Evolutionary conservation across 2,888 invertebrate genomes (phyloP), one percentile per base, ranked within the genome.

Genomic region (Rhamnusium bicolor): DNA sequence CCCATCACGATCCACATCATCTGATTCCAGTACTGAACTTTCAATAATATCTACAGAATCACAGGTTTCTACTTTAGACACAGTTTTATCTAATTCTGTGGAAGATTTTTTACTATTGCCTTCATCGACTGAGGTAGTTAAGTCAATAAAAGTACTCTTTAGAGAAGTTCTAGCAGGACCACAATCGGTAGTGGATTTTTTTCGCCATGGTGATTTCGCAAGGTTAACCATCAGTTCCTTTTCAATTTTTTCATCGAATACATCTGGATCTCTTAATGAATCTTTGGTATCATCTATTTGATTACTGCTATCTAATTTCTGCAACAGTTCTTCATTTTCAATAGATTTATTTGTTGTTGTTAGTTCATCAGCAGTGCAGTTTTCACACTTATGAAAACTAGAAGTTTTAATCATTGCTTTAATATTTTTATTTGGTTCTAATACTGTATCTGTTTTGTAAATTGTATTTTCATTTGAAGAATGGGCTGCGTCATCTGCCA

Each of bases 31-130:
- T 14, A 76, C 21, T 0, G 76, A 73, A 56, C 70, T 76, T 40
- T 76, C 73, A 47, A 76, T 73, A 24, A 76, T 58, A 56, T 76
- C 69, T 40, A n/a, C 3, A 40, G 40, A 40, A 54, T 65, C 29
- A n/a, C n/a, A n/a, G n/a, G n/a, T n/a, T n/a, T n/a, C 46, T 24
- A 24, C 21, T 27, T 46, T n/a, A 10, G 6, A 18, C 1, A 46
- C 8, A 61, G 19, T 14, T 10, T 16, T 10, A 10, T 24, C 19
- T n/a, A 19, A 7, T 14, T 18, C 16, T 2, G 2, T n/a, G n/a
- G 12, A 32, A n/a, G 14, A n/a, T 61, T 46, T 21, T n/a, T 12
- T 32, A 40, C 2, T 0, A 14, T 5, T 7, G 19, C 10, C 21
- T 7, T 53, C 53, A 12, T 53, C 53, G n/a, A 29, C 16, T 12